Evolutionary conservation across 2,888 invertebrate species (phyloP), one percentile per base, ranked within the genome.

Genomic region (Mycalesis mineus): DNA sequence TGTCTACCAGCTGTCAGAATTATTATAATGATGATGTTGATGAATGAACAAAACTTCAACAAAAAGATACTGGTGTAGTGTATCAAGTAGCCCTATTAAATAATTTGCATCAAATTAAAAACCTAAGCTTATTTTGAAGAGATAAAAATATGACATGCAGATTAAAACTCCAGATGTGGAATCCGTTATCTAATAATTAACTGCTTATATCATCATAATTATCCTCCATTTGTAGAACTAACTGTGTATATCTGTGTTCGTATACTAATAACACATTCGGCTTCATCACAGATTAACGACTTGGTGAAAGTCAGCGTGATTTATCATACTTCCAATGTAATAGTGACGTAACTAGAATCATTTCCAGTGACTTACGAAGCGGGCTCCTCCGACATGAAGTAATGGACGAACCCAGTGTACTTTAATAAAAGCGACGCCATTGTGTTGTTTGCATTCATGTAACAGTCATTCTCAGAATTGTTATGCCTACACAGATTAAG

Each of bases 281-380:
- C 48, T 56, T 65, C 61, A 55, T 61, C 56, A 54, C 61, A 61
- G 58, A 61, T 64, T 63, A 67, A 67, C 66, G 61, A 64, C 57
- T 60, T 57, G 62, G 70, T 64, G 70, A 70, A 70, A 70, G 69
- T 65, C 53, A 42, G 49, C 53, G 59, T 62, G 63, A 65, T 66
- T 68, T 64, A 61, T 65, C 65, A 66, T 53, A 58, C 60, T 64
- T 66, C 61, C 61, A 54, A 63, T 65, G 53, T 45, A 64, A 65
- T 60, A 58, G 57, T 68, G 65, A 70, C 64, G 67, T 66, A 68
- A 68, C 60, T 63, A 55, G 57, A 56, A 62, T 65, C 63, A 62
- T 65, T 64, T 59, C 60, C 58, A 62, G 55, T 59, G 59, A 60
- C 58, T 59, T 58, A 60, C 59, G 61, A 60, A 63, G 47, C 53